Evolutionary conservation across 2,888 invertebrate species (phyloP).

Genomic region (Aporophyla nigra): DNA sequence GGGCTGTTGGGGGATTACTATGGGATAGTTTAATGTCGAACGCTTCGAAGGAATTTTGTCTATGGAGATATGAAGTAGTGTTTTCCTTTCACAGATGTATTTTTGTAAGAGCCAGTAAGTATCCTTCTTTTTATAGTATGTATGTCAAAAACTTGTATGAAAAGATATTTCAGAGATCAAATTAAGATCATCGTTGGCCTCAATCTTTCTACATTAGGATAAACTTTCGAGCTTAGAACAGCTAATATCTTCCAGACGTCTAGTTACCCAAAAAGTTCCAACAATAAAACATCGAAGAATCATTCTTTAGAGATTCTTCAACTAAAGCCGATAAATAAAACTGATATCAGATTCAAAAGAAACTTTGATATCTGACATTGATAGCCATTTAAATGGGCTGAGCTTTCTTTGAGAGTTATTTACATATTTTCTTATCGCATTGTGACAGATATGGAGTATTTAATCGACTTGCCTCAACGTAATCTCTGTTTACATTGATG

Average conservation of each 20-base stretch:
- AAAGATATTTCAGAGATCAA: constrained; percentile 1
- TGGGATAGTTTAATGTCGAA: constrained; percentile 55
- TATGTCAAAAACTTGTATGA: neutral
- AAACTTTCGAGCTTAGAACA: constrained; percentile 32
- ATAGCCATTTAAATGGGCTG: constrained; percentile 56
- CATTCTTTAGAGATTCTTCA: constrained; percentile 56
- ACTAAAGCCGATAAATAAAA: constrained; percentile 47
- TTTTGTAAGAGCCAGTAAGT: neutral
- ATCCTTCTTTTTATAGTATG: neutral
- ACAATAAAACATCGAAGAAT: constrained; percentile 47
- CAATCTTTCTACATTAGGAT: constrained; percentile 9
- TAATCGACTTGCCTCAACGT: constrained; percentile 55
- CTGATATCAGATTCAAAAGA: constrained; percentile 46
- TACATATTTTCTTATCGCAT: constrained; percentile 60
- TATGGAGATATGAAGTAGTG: constrained; percentile 5
- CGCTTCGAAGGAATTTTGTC: constrained; percentile 51
- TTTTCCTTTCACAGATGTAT: constrained; percentile 14
- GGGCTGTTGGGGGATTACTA: constrained; percentile 70
- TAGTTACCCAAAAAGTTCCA: constrained; percentile 32
- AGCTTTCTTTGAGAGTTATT: constrained; percentile 61
- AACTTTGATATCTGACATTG: constrained; percentile 54
- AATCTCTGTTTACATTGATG: constrained; percentile 65
- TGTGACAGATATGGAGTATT: constrained; percentile 56
- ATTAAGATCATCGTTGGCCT: neutral
- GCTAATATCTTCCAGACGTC: constrained; percentile 26